Evolutionary conservation across 2,888 invertebrate genomes (phyloP).

Genomic region (Ormyrus nitidulus): DNA sequence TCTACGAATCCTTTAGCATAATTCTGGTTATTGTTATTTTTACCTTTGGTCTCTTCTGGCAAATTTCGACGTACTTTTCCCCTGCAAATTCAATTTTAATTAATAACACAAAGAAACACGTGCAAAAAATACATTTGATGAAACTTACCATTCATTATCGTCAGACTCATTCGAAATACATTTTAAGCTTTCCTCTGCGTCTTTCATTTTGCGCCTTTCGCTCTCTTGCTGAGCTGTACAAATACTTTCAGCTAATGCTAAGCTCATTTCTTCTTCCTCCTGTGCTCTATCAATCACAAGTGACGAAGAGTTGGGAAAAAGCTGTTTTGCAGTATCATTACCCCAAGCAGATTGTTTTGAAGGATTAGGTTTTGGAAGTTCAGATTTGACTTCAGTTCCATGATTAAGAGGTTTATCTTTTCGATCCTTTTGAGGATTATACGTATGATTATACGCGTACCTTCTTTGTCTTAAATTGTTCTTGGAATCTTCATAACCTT

Average conservation of each 20-base stretch:
- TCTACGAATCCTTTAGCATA: constrained; percentile 48
- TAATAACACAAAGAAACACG: not conserved
- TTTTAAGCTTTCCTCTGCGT: not conserved
- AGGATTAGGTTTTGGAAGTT: no score
- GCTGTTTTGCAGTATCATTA: constrained; percentile 27
- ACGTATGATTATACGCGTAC: no score
- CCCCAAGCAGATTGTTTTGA: constrained; percentile 15
- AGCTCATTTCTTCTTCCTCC: constrained; percentile 56
- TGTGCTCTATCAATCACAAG: constrained; percentile 33
- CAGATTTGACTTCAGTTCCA: no score
- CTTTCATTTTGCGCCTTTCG: constrained; percentile 20
- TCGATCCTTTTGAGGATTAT: no score
- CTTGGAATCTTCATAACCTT: no score
- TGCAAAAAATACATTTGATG: not conserved
- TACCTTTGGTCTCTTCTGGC: constrained; percentile 17
- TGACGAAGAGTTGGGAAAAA: constrained; percentile 54
- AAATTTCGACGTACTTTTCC: constrained; percentile 46
- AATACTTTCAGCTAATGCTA: constrained; percentile 56
- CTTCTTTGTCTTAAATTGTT: no score
- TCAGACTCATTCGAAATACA: constrained; percentile 7
- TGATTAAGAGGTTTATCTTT: no score
- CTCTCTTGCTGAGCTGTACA: constrained; percentile 43
- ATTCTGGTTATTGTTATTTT: not conserved
- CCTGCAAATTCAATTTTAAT: constrained; percentile 48
- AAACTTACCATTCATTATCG: constrained; percentile 41